Conservation (phyloP, 2,888 invertebrate genomes). For the Conistra vaccinii region DNA sequence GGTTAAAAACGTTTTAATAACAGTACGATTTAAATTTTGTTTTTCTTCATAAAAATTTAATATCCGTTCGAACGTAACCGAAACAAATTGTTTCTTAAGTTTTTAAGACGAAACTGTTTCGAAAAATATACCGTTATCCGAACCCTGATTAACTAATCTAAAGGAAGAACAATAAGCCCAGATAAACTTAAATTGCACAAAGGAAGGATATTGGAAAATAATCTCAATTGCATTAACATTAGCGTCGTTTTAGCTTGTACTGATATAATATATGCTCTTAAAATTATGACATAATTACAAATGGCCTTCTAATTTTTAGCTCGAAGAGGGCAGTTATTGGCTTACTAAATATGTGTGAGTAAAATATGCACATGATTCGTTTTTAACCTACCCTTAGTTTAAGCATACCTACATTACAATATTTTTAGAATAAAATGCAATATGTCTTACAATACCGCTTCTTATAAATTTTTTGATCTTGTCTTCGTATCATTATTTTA, state of each 20-base stretch:
- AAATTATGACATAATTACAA: slow-evolving; percentile 73
- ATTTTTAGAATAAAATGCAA: slow-evolving; percentile 36
- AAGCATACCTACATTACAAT: slow-evolving; percentile 42
- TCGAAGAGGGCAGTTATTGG: slow-evolving; percentile 49
- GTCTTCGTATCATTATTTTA: background rate
- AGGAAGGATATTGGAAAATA: slow-evolving; percentile 49
- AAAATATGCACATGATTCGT: slow-evolving; percentile 35
- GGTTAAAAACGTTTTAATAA: too few relatives aligned
- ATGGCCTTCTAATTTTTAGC: slow-evolving; percentile 62
- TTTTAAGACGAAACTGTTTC: too few relatives aligned
- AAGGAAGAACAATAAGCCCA: slow-evolving; percentile 49
- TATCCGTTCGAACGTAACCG: too few relatives aligned
- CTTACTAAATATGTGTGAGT: slow-evolving; percentile 22
- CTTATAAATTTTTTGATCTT: slow-evolving; percentile 22
- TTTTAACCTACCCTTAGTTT: slow-evolving; percentile 18
- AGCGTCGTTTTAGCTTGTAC: slow-evolving; percentile 63
- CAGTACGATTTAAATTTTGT: too few relatives aligned
- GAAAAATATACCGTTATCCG: too few relatives aligned
- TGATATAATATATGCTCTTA: slow-evolving; percentile 56
- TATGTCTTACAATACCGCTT: background rate
- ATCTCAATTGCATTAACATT: slow-evolving; percentile 56
- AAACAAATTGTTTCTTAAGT: too few relatives aligned
- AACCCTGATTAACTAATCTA: slow-evolving; percentile 29
- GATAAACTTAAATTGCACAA: slow-evolving; percentile 45
- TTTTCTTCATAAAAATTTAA: too few relatives aligned